These are phyloP conservation scores for Dryas iulia DNA, from an alignment of 1,140 invertebrate genomes.

Conservation along the genomic window DNA sequence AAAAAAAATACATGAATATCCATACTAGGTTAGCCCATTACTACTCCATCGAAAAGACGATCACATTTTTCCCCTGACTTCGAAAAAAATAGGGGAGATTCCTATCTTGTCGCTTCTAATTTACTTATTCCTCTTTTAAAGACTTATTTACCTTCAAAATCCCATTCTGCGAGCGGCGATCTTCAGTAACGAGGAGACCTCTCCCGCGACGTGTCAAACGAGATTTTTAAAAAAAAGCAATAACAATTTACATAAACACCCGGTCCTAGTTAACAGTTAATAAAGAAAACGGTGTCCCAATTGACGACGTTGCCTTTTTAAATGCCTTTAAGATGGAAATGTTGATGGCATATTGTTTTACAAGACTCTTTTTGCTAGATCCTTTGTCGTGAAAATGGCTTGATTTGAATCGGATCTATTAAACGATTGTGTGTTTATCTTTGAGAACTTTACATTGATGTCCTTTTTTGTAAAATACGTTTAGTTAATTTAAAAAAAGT, in stretches of 20 bases:
- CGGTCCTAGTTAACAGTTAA: slow-evolving; percentile 78
- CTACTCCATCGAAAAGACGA: slow-evolving; percentile 65
- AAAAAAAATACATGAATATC: slow-evolving; percentile 18
- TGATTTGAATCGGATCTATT: slow-evolving; percentile 36
- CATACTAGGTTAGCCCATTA: slow-evolving; percentile 39
- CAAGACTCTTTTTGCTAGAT: slow-evolving; percentile 48
- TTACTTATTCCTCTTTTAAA: slow-evolving; percentile 85
- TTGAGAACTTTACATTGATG: neutral
- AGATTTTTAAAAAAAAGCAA: slow-evolving; percentile 78
- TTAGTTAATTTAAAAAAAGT: neutral
- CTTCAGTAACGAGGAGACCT: slow-evolving; percentile 62
- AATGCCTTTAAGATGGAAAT: slow-evolving; percentile 75
- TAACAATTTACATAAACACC: slow-evolving; percentile 80
- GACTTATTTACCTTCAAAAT: slow-evolving; percentile 84
- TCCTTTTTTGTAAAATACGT: neutral
- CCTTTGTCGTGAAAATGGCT: slow-evolving; percentile 41
- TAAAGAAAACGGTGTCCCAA: slow-evolving; percentile 76
- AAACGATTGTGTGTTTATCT: slow-evolving; percentile 29
- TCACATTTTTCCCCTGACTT: slow-evolving; percentile 74
- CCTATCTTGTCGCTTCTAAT: slow-evolving; percentile 85
- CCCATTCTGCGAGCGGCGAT: slow-evolving; percentile 75
- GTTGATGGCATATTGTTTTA: slow-evolving; percentile 68
- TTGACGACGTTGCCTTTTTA: slow-evolving; percentile 67
- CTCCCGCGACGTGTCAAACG: slow-evolving; percentile 72
- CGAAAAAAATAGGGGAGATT: slow-evolving; percentile 82